Evolutionary conservation across 1,140 invertebrate genomes (phyloP).

Genomic region (Littorina saxatilis): DNA sequence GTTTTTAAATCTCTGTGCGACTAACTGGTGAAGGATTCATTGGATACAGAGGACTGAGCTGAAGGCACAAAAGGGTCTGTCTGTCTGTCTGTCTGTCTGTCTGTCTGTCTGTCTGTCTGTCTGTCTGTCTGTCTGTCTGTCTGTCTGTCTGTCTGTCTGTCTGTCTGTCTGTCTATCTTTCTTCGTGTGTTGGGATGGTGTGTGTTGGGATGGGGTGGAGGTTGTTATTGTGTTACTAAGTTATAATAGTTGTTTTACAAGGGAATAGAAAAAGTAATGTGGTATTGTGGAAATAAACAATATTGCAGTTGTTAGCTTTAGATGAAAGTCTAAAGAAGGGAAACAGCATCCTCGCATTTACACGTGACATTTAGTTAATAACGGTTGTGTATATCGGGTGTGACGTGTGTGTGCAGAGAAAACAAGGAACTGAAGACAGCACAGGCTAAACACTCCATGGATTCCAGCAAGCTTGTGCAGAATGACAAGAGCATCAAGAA

Average conservation of each 20-base stretch:
- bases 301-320: no score
- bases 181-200: background rate
- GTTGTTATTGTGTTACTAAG: background rate
- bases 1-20: no score
- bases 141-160: background rate
- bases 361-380: background rate
- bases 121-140: background rate
- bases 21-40: slow-evolving; percentile 92
- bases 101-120: background rate
- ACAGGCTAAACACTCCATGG: slow-evolving; percentile 97
- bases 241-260: no score
- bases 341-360: no score
- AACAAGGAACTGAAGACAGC: slow-evolving; percentile 96
- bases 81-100: background rate
- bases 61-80: slow-evolving; percentile 78
- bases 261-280: no score
- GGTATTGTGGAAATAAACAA: no score
- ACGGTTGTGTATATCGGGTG: background rate
- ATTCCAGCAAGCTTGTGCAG: slow-evolving; percentile 95
- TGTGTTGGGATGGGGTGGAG: background rate
- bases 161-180: background rate
- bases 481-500: slow-evolving; percentile 98
- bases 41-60: slow-evolving; percentile 92
- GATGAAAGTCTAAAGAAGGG: no score
- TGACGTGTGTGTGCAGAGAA: slow-evolving; percentile 81